phyloP scores from a whole-genome alignment of 2,113 vertebrate species.

The Atlantisia rogersi region DNA sequence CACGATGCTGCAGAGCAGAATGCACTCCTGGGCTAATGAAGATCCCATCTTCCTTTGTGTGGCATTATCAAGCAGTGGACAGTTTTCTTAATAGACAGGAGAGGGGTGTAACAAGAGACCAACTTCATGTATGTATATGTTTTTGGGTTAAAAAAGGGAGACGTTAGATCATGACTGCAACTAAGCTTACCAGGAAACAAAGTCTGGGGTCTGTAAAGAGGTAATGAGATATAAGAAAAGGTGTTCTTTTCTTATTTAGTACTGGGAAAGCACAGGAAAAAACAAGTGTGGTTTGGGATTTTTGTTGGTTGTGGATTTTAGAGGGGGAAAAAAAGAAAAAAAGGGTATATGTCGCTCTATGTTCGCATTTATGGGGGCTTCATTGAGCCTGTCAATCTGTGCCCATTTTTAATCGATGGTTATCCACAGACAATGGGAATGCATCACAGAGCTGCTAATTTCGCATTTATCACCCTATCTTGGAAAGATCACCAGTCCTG shows the following conservation, averaged over 20 bases:
- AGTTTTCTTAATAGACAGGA: not conserved
- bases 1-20: not conserved
- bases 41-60: not conserved
- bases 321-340: not conserved
- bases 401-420: not conserved
- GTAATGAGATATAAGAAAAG: not conserved
- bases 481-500: not conserved
- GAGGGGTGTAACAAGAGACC: not conserved
- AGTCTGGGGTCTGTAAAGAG: not conserved
- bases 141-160: not conserved
- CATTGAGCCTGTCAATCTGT: not conserved
- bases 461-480: not conserved
- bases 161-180: not conserved
- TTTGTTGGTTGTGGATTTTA: too few species aligned
- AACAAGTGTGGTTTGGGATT: too few species aligned
- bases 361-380: not conserved
- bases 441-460: not conserved
- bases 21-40: not conserved
- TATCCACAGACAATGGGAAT: not conserved
- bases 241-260: not conserved
- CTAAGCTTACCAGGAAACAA: not conserved
- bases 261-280: not conserved
- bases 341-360: not conserved
- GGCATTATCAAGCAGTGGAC: not conserved
- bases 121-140: fast-evolving